A percentile compares a stretch with the other conserved stretches of the same genome.
Evolutionary conservation across 2,797 vertebrate genomes (phyloP).

Genomic region (Xerus rutilus): DNA sequence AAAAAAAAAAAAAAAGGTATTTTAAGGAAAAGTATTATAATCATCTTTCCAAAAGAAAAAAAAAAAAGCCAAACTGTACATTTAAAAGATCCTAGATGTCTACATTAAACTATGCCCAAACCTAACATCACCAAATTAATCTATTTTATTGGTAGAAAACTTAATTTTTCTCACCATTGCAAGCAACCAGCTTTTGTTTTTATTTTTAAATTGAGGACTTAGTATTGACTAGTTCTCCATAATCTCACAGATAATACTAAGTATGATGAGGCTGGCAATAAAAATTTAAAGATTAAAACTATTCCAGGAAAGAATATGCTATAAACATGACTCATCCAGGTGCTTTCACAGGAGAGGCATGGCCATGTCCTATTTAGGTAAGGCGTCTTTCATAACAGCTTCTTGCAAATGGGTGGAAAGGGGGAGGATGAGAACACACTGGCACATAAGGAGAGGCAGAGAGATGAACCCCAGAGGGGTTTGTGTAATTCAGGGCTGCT

Average conservation of each 20-base stretch:
- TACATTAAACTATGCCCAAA: constrained; percentile 15
- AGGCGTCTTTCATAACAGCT: not conserved
- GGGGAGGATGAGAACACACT: not conserved
- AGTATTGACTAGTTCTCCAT: not conserved
- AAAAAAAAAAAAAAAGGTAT: too few species aligned
- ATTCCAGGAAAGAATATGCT: not conserved
- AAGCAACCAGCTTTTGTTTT: not conserved
- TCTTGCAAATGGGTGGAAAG: not conserved
- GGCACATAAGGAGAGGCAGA: not conserved
- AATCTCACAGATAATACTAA: not conserved
- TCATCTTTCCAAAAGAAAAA: not conserved
- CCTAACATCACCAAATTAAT: not conserved
- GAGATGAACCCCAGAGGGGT: not conserved
- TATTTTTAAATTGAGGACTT: not conserved
- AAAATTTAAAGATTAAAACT: not conserved
- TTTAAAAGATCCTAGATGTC: not conserved
- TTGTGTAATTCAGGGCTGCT: not conserved
- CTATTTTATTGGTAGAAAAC: constrained; percentile 34
- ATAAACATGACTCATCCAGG: constrained; percentile 15
- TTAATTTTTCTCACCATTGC: not conserved
- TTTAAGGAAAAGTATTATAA: not conserved
- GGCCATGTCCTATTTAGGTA: not conserved
- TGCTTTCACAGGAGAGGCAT: not conserved
- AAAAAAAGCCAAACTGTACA: not conserved
- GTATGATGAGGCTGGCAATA: not conserved